These are phyloP conservation scores for Sus scrofa DNA, from an alignment of 2,113 vertebrate species.

Conservation along the genomic window DNA sequence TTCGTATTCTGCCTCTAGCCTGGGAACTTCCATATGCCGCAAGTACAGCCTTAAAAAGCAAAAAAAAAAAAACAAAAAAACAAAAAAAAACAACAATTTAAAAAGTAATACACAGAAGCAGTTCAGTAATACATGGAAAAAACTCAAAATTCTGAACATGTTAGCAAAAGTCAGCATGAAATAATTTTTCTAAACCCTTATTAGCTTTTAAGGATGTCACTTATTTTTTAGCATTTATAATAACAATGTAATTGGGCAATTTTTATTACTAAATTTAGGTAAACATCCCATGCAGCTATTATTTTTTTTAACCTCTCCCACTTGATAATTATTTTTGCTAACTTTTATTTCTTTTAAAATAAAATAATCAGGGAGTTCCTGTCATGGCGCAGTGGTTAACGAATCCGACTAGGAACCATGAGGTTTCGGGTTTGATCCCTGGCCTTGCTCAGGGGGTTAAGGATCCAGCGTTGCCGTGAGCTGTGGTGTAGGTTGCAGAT, in stretches of 20 bases:
- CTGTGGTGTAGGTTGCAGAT: too few species aligned
- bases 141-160: neutral
- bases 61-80: too few species aligned
- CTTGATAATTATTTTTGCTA: neutral
- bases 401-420: too few species aligned
- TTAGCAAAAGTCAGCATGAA: neutral
- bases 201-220: neutral
- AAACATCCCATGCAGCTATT: neutral
- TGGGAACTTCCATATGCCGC: too few species aligned
- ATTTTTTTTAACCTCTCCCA: neutral
- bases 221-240: constrained; percentile 28
- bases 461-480: too few species aligned
- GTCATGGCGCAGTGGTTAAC: too few species aligned
- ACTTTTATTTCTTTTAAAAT: neutral
- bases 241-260: neutral
- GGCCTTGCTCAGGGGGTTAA: too few species aligned
- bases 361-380: neutral
- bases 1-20: too few species aligned
- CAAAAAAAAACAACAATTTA: neutral
- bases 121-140: constrained; percentile 26
- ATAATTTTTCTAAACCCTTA: neutral
- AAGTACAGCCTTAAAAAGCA: too few species aligned
- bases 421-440: too few species aligned
- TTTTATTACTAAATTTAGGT: neutral
- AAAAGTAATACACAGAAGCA: constrained; percentile 31